Percentiles rank a stretch among this genome's conserved stretches.
These are phyloP conservation scores for Drosophila buzzatii DNA, from an alignment of 2,888 invertebrate species.

Conservation along the genomic window DNA sequence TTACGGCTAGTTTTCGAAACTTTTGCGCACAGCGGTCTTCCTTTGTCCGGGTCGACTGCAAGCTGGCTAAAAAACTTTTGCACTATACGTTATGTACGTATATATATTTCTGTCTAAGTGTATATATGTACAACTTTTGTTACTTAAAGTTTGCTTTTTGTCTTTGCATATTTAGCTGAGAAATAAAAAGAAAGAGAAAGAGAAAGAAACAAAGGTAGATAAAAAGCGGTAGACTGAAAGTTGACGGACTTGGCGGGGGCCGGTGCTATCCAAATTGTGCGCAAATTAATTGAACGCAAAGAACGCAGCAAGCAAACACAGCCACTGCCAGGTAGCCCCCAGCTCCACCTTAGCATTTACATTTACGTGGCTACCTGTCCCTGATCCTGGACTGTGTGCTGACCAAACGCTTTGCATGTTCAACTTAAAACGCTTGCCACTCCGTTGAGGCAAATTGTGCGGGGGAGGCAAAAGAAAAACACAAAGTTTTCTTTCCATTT, in stretches of 20 bases:
- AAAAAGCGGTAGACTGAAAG: slow-evolving; percentile 37
- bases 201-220: slow-evolving; percentile 28
- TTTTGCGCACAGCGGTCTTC: slow-evolving; percentile 60
- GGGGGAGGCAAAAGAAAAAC: slow-evolving; percentile 35
- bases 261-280: slow-evolving; percentile 74
- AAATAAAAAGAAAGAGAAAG: slow-evolving; percentile 21
- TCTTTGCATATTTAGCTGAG: slow-evolving; percentile 63
- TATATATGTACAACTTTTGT: slow-evolving; percentile 63
- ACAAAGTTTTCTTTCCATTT: slow-evolving; percentile 35
- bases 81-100: slow-evolving; percentile 52
- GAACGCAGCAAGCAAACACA: slow-evolving; percentile 75
- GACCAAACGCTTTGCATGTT: slow-evolving; percentile 74
- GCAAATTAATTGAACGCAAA: slow-evolving; percentile 82
- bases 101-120: slow-evolving; percentile 3
- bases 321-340: slow-evolving; percentile 39
- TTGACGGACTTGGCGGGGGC: slow-evolving; percentile 57
- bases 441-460: slow-evolving; percentile 31
- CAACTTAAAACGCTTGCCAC: slow-evolving; percentile 74
- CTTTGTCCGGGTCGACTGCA: slow-evolving; percentile 24
- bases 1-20: slow-evolving; percentile 74
- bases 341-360: background rate
- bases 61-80: slow-evolving; percentile 57
- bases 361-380: background rate
- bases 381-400: slow-evolving; percentile 32
- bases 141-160: slow-evolving; percentile 80